A percentile compares a stretch with the other conserved stretches of the same genome.
phyloP scores from a whole-genome alignment of 2,888 invertebrate genomes.

The Cryptophagus acutangulus region DNA sequence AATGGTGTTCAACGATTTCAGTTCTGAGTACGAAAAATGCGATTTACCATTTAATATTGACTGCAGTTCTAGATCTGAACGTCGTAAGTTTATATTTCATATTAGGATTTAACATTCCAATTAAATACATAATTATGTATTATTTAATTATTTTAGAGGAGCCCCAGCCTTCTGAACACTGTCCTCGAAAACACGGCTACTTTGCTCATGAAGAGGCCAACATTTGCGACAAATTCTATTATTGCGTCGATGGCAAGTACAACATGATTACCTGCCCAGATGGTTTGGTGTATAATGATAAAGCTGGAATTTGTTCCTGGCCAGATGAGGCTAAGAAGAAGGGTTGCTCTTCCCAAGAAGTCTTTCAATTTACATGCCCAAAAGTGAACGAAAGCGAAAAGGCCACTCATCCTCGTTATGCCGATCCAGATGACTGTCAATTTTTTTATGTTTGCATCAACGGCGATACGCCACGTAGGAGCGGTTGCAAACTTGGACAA shows the following conservation, averaged over 20 bases:
- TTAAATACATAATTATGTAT: too few species aligned
- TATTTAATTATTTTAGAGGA: slow-evolving; percentile 58
- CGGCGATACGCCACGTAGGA: slow-evolving; percentile 76
- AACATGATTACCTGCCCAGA: slow-evolving; percentile 86
- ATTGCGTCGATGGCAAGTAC: slow-evolving; percentile 82
- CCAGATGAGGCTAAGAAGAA: slow-evolving; percentile 85
- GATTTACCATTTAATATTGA: slow-evolving; percentile 84
- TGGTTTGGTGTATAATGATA: slow-evolving; percentile 82
- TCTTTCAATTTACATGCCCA: slow-evolving; percentile 80
- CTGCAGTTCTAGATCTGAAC: slow-evolving; percentile 69
- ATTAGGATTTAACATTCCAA: too few species aligned
- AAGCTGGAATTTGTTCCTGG: slow-evolving; percentile 88
- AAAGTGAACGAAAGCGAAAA: slow-evolving; percentile 67
- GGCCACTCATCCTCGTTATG: slow-evolving; percentile 77
- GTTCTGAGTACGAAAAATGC: slow-evolving; percentile 76
- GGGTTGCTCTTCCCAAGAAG: slow-evolving; percentile 78
- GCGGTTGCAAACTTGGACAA: slow-evolving; percentile 83
- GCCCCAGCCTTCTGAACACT: slow-evolving; percentile 68
- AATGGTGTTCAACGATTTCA: slow-evolving; percentile 85
- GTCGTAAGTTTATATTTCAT: slow-evolving; percentile 62
- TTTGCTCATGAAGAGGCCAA: slow-evolving; percentile 75
- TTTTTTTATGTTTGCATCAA: slow-evolving; percentile 91
- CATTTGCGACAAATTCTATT: slow-evolving; percentile 82
- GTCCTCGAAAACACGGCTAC: slow-evolving; percentile 80
- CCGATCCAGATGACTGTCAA: slow-evolving; percentile 85